Conservation (phyloP, 2,797 vertebrate species). For the Masticophis lateralis region DNA sequence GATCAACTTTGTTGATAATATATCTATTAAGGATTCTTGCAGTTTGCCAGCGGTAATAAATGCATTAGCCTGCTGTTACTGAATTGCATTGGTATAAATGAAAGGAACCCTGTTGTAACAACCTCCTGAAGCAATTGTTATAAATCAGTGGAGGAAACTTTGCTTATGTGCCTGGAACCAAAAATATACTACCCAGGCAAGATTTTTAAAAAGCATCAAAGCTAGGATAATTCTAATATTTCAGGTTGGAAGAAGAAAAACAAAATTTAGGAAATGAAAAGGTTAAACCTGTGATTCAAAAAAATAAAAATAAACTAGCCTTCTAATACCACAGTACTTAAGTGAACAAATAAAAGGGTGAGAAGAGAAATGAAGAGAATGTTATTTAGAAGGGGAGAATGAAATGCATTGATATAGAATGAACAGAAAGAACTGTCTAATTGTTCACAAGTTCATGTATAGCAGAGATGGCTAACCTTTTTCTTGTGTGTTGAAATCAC, state of each 20-base stretch:
- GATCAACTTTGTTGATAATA: conserved; percentile 14
- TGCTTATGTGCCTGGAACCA: neutral
- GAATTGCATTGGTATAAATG: conserved; percentile 49
- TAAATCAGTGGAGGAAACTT: conserved; percentile 54
- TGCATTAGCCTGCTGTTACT: conserved; percentile 46
- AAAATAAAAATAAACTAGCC: neutral
- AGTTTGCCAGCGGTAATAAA: conserved; percentile 48
- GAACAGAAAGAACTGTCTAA: neutral
- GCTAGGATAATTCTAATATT: neutral
- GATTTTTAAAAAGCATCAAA: neutral
- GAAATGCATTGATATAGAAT: neutral
- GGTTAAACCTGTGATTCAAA: neutral
- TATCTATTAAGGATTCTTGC: conserved; percentile 18
- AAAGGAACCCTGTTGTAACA: conserved; percentile 35
- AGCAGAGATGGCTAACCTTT: too few species aligned
- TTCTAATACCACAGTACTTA: neutral
- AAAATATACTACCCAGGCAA: neutral
- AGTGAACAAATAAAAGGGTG: neutral
- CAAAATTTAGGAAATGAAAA: neutral
- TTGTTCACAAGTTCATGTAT: neutral
- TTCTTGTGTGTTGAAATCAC: too few species aligned
- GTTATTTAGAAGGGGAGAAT: neutral
- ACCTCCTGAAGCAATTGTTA: conserved; percentile 53
- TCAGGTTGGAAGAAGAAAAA: neutral
- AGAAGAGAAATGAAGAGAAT: neutral